phyloP scores from a whole-genome alignment of 1,140 invertebrate genomes.

The Sarcophaga peregrina region DNA sequence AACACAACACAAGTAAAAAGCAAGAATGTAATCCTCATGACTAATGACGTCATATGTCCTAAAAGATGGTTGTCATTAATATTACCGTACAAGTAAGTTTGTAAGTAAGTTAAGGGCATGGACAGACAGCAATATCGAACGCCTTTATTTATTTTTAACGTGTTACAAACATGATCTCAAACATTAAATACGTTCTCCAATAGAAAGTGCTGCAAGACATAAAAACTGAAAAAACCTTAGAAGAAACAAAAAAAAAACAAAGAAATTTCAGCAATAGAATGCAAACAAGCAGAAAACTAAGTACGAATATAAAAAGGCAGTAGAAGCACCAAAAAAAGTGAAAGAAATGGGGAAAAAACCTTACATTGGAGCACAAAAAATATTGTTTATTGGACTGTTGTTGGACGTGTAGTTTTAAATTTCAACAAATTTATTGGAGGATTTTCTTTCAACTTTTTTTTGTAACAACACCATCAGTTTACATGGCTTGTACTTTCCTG shows the following conservation, averaged over 20 bases:
- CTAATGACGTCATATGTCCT: no score
- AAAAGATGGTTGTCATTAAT: no score
- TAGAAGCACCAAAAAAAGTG: neutral
- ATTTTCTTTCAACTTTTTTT: neutral
- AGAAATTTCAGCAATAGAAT: slow-evolving; percentile 1
- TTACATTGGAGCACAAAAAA: neutral
- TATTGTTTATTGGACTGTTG: slow-evolving; percentile 24
- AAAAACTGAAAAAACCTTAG: neutral
- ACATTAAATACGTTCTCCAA: no score
- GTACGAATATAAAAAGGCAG: neutral
- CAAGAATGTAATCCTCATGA: no score
- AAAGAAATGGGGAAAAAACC: neutral
- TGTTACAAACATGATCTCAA: no score
- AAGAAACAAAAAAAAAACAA: neutral
- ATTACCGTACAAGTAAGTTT: no score
- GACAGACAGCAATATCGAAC: no score
- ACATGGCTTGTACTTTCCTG: no score
- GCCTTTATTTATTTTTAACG: no score
- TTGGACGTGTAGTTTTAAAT: slow-evolving; percentile 21
- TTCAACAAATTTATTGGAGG: slow-evolving; percentile 25
- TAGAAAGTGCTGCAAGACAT: neutral
- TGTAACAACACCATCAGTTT: neutral
- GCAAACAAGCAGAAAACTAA: slow-evolving; percentile 18
- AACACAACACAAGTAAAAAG: no score
- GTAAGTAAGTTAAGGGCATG: no score